Percentiles rank a stretch among this genome's conserved stretches.
These are phyloP conservation scores for Pipa parva DNA, from an alignment of 2,113 vertebrate genomes.

Conservation along the genomic window DNA sequence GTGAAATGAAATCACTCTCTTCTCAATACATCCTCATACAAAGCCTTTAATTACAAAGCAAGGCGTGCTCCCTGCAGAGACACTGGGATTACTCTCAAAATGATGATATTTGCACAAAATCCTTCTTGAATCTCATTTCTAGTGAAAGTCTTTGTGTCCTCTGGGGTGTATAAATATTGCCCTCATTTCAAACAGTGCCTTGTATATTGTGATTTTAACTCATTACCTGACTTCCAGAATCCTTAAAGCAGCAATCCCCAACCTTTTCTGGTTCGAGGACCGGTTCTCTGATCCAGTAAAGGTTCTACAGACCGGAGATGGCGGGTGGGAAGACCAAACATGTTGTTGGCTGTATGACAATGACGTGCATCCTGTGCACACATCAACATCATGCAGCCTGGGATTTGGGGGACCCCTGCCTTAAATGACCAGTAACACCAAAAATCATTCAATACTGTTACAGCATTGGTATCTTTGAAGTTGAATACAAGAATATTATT, in stretches of 20 bases:
- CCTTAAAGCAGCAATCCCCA: neutral
- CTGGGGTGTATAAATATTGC: neutral
- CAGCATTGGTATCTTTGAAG: no score
- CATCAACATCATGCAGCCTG: no score
- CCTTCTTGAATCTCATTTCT: conserved; percentile 31
- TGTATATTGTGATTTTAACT: neutral
- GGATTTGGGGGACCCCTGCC: no score
- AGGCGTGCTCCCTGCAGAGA: conserved; percentile 36
- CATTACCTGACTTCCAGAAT: neutral
- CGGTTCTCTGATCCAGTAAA: no score
- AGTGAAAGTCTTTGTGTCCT: neutral
- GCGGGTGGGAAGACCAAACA: no score
- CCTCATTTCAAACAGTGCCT: conserved; percentile 1
- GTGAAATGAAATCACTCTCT: conserved; percentile 32
- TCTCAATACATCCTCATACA: conserved; percentile 28
- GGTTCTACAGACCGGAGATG: neutral
- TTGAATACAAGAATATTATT: no score
- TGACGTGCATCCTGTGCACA: no score
- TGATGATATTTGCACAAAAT: conserved; percentile 42
- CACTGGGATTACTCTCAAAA: conserved; percentile 31
- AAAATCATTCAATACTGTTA: no score
- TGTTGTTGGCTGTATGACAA: no score
- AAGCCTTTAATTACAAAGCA: conserved; percentile 40
- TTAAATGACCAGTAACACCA: no score
- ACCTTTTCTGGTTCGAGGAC: no score